Conservation (phyloP, 1,140 invertebrate genomes). For the Lepidostoma basale region DNA sequence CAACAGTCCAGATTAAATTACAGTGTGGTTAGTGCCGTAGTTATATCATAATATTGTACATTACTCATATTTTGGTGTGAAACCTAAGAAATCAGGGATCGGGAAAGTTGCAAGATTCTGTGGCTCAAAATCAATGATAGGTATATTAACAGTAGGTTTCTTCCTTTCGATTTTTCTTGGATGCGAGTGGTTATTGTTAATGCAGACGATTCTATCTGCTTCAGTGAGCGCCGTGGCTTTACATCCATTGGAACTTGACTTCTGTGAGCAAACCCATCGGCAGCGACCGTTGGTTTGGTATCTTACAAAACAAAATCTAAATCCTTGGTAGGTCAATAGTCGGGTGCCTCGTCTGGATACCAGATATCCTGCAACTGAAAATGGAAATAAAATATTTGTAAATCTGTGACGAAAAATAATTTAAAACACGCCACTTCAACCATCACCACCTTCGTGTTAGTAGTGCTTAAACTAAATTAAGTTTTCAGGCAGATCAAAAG, state of each 20-base stretch:
- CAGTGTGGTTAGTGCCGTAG: no score
- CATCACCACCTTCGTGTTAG: no score
- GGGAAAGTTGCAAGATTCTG: background rate
- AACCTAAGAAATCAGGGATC: slow-evolving; percentile 8
- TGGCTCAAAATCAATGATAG: slow-evolving; percentile 16
- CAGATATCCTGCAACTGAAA: slow-evolving; percentile 27
- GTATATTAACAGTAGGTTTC: slow-evolving; percentile 15
- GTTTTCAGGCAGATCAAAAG: no score
- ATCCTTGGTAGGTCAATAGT: slow-evolving; percentile 25
- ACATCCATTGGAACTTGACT: slow-evolving; percentile 15
- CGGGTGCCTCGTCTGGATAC: slow-evolving; percentile 19
- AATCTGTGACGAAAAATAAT: background rate
- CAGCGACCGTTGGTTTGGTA: slow-evolving; percentile 1
- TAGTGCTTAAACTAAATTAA: no score
- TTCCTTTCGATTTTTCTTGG: slow-evolving; percentile 3
- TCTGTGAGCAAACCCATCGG: slow-evolving; percentile 25
- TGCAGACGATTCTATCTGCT: background rate
- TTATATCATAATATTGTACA: no score
- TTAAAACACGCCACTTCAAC: no score
- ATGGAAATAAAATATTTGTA: background rate
- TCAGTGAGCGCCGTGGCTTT: slow-evolving; percentile 8
- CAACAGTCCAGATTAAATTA: no score
- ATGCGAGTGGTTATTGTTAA: slow-evolving; percentile 16
- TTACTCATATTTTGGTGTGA: no score
- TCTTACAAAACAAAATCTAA: slow-evolving; percentile 10